Percentiles rank a stretch among this genome's conserved stretches.
These are phyloP conservation scores for Ganaspis brasiliensis DNA, from an alignment of 2,888 invertebrate species.

Conservation along the genomic window DNA sequence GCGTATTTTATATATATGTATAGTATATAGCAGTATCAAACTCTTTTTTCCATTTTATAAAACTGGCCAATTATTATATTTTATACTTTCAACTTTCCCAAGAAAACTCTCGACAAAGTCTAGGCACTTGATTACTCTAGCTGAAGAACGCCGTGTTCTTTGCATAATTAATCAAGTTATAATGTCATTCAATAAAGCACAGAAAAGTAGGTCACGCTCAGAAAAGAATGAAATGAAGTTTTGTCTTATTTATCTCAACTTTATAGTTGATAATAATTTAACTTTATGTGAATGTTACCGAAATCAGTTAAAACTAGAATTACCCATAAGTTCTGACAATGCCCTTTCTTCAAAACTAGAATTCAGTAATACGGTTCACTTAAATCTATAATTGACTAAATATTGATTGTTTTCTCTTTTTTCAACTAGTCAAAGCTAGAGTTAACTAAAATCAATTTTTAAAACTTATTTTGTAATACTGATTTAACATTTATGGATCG, in stretches of 20 bases:
- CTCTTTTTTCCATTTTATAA: slow-evolving; percentile 14
- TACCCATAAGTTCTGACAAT: too few species aligned
- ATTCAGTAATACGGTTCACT: too few species aligned
- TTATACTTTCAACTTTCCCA: slow-evolving; percentile 3
- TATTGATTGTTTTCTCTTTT: too few species aligned
- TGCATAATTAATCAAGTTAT: slow-evolving; percentile 16
- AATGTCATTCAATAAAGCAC: slow-evolving; percentile 3
- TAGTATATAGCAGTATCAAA: not conserved
- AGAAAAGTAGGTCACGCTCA: not conserved
- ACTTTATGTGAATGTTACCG: not conserved
- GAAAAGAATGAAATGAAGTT: slow-evolving; percentile 1
- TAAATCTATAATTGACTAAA: too few species aligned
- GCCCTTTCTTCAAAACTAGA: too few species aligned
- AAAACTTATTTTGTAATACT: too few species aligned
- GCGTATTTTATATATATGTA: not conserved
- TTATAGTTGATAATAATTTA: not conserved
- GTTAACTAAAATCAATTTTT: too few species aligned
- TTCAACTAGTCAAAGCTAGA: too few species aligned
- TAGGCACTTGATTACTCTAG: not conserved
- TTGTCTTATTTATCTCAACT: not conserved
- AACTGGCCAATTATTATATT: slow-evolving; percentile 27
- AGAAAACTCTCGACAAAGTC: not conserved
- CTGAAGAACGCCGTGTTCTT: slow-evolving; percentile 1
- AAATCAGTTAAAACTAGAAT: too few species aligned
- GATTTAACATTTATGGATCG: too few species aligned